Conservation (phyloP, 2,888 invertebrate species). For the Apamea epomidion region DNA sequence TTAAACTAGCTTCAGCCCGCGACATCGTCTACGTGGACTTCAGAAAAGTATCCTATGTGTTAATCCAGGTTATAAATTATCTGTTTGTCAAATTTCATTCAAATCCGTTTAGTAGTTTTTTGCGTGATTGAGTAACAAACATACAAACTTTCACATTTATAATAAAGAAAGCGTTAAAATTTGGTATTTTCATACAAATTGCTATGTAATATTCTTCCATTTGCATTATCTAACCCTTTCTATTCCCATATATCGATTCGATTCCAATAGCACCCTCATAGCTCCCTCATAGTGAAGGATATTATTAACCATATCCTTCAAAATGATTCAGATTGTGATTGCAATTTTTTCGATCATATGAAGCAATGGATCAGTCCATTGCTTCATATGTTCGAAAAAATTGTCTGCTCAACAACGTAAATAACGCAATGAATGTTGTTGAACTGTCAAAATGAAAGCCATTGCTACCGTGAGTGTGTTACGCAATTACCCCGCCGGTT, state of each 20-base stretch:
- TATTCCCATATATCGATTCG: neutral
- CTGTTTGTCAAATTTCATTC: neutral
- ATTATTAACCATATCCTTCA: neutral
- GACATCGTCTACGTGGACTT: neutral
- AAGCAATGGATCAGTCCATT: neutral
- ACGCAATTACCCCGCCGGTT: too few species aligned
- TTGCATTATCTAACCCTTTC: neutral
- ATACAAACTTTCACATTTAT: neutral
- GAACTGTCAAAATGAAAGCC: neutral
- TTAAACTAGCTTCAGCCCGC: neutral
- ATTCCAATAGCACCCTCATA: neutral
- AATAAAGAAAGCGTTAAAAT: neutral
- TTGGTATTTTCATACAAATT: neutral
- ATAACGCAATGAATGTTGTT: neutral
- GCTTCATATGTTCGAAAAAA: neutral
- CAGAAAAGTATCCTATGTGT: neutral
- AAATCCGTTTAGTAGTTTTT: neutral
- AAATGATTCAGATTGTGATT: too few species aligned
- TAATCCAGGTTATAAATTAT: neutral
- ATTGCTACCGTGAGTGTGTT: neutral
- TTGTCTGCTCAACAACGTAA: neutral
- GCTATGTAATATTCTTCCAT: neutral
- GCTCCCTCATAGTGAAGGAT: neutral
- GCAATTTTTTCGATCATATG: too few species aligned
- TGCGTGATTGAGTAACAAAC: neutral